Conservation (phyloP, 1,140 invertebrate genomes). For the Probaryconus sp. region DNA sequence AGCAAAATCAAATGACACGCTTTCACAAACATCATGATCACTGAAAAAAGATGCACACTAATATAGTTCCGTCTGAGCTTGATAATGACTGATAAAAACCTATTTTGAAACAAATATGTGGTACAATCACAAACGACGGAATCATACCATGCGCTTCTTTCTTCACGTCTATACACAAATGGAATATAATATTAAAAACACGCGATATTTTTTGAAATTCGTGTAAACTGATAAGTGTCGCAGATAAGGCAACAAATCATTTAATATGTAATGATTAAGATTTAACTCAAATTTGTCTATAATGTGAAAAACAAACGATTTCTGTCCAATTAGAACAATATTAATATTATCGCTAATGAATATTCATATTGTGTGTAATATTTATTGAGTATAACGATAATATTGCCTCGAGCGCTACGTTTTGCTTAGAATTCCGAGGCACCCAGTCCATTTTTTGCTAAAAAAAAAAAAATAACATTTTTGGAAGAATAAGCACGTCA, state of each 20-base stretch:
- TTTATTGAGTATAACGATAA: slow-evolving; percentile 71
- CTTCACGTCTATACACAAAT: slow-evolving; percentile 34
- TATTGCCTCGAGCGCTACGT: slow-evolving; percentile 58
- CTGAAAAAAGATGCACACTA: slow-evolving; percentile 30
- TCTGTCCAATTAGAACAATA: slow-evolving; percentile 77
- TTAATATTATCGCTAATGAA: slow-evolving; percentile 70
- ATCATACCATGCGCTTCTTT: slow-evolving; percentile 19
- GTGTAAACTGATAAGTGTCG: slow-evolving; percentile 40
- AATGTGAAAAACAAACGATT: slow-evolving; percentile 70
- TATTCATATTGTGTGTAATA: slow-evolving; percentile 71
- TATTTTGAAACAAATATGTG: slow-evolving; percentile 25
- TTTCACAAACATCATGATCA: slow-evolving; percentile 20
- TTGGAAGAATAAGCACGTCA: slow-evolving; percentile 55
- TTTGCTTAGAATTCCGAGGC: slow-evolving; percentile 53
- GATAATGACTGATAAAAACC: slow-evolving; percentile 22
- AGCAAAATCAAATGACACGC: slow-evolving; percentile 59
- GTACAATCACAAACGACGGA: slow-evolving; percentile 11
- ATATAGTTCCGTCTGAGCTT: slow-evolving; percentile 40
- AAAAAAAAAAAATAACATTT: slow-evolving; percentile 67
- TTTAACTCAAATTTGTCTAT: slow-evolving; percentile 69
- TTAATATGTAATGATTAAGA: slow-evolving; percentile 63
- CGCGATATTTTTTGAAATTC: slow-evolving; percentile 65
- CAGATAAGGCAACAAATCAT: slow-evolving; percentile 38
- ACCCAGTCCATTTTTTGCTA: slow-evolving; percentile 66
- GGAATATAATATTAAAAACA: slow-evolving; percentile 50